These are phyloP conservation scores for Spilogale gracilis DNA, from an alignment of 2,113 vertebrate species.

Conservation along the genomic window DNA sequence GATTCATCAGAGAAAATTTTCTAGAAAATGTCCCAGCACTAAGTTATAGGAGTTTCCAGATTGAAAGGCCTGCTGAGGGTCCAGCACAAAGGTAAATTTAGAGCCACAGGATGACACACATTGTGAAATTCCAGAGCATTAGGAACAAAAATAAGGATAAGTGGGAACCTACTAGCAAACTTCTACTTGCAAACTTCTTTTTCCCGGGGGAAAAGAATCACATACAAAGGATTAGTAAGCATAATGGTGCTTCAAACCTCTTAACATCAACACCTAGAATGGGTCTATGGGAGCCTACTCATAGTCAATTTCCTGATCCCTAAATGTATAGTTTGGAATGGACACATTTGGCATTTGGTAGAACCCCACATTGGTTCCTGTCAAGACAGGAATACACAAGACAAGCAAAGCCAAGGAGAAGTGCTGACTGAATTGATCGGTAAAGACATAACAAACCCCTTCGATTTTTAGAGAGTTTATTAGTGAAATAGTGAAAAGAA, in stretches of 20 bases:
- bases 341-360: neutral
- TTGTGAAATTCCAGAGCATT: neutral
- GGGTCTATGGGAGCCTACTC: neutral
- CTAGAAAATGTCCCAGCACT: neutral
- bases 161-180: neutral
- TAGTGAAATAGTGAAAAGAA: neutral
- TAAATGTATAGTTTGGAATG: slow-evolving; percentile 24
- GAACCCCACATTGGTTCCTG: neutral
- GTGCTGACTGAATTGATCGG: neutral
- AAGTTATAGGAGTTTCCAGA: neutral
- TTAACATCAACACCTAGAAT: neutral
- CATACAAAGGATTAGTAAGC: slow-evolving; percentile 20
- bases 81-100: slow-evolving; percentile 38
- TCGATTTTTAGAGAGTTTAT: neutral
- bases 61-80: neutral
- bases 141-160: neutral
- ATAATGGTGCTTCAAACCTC: neutral
- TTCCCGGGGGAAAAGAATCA: neutral
- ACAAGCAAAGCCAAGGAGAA: slow-evolving; percentile 34
- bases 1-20: slow-evolving; percentile 44
- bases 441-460: neutral
- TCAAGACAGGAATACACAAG: neutral
- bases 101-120: neutral
- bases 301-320: neutral
- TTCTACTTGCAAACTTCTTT: neutral